Evolutionary conservation across 1,140 invertebrate genomes (phyloP), one percentile per base, ranked within the genome.

Genomic region (Polyergus mexicanus): DNA sequence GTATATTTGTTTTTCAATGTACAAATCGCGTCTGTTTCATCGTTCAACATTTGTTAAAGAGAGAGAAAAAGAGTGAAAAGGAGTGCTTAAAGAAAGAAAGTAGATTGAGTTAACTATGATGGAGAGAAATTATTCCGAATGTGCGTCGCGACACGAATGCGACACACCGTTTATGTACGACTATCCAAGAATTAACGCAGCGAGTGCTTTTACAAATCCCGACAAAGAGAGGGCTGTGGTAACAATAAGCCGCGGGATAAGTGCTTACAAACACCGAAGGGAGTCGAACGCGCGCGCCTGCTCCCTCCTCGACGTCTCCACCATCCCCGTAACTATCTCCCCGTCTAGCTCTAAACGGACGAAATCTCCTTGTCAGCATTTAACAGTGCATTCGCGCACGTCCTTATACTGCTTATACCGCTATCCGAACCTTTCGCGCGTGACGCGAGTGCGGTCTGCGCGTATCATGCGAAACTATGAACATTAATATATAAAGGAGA

Each of bases 221-320:
- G 88, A 93, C 91, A 93, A 92, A 92, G 91, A 91, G 91, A 92
- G 92, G 91, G 85, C 89, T 88, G 91, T 47, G 91, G 92, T 90
- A 92, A 93, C 92, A 93, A 93, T 93, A 92, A 93, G 91, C 92
- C 91, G 84, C 78, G 89, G 89, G 90, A 87, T 92, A 92, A 92
- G 91, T 92, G 92, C 92, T 93, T 93, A 92, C 91, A 93, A 92
- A 93, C 89, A 92, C 89, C 88, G 89, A 84, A 84, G 85, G 71
- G 84, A 88, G 81, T 85, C 83, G 81, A 81, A 83, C 68, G 76
- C 81, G 68, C 62, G 56, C 69, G 63, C 88, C 65, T 60, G 35
- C 11, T 56, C 41, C 63, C 41, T 25, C 75, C 25, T 35, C 71
- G 6, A 41, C 47, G 13, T 85, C 81, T 69, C 47, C 72, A 16